These are phyloP conservation scores for Acanthurus leucopareius DNA, from an alignment of 2,797 vertebrate species.

Conservation along the genomic window DNA sequence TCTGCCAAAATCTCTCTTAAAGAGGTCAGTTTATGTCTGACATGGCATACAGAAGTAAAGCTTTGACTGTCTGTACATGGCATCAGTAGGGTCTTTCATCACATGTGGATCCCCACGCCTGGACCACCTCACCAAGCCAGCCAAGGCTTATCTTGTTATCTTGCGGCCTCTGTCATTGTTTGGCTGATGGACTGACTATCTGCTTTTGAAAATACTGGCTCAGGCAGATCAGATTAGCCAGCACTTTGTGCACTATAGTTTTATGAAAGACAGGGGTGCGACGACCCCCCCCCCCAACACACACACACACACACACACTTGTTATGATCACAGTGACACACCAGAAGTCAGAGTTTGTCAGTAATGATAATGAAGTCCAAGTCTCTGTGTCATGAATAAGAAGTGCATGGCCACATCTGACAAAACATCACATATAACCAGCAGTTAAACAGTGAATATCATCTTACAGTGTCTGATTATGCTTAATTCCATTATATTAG, in stretches of 20 bases:
- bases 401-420: neutral
- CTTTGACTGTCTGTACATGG: constrained; percentile 9
- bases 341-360: constrained; percentile 34
- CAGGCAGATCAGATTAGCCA: constrained; percentile 70
- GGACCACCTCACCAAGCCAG: constrained; percentile 50
- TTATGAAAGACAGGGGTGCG: constrained; percentile 45
- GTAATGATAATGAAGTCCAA: neutral
- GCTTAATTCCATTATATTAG: neutral
- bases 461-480: neutral
- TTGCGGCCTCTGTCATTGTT: constrained; percentile 67
- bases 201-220: constrained; percentile 65
- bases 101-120: constrained; percentile 25
- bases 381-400: constrained; percentile 5
- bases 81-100: constrained; percentile 42
- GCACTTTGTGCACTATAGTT: constrained; percentile 55
- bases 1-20: neutral
- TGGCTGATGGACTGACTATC: constrained; percentile 63
- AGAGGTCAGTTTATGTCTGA: constrained; percentile 2
- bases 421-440: neutral
- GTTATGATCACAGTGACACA: constrained; percentile 23
- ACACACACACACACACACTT: too few relatives aligned
- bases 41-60: neutral
- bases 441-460: neutral
- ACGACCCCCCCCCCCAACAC: constrained; percentile 16
- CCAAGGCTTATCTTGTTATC: constrained; percentile 71